Conservation (phyloP, 2,888 invertebrate genomes). For the Laspeyria flexula region DNA sequence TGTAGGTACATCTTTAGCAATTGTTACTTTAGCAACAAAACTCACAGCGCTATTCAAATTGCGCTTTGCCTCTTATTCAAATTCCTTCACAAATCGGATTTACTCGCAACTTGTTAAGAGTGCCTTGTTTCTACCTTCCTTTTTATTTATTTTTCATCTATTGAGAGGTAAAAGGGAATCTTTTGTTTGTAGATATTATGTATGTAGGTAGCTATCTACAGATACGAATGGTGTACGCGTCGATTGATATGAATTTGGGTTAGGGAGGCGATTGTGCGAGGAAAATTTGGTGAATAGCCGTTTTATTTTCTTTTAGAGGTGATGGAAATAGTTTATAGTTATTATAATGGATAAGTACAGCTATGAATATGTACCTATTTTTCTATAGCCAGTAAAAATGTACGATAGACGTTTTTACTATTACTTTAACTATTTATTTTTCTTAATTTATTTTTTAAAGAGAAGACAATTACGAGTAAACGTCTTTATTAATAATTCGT, state of each 20-base stretch:
- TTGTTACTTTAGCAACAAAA: constrained; percentile 48
- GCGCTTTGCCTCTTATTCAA: constrained; percentile 74
- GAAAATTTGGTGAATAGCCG: constrained; percentile 14
- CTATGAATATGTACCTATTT: too few species aligned
- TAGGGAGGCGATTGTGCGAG: constrained; percentile 15
- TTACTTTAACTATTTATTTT: too few species aligned
- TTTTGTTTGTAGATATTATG: constrained; percentile 39
- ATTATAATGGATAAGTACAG: too few species aligned
- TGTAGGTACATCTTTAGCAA: constrained; percentile 23
- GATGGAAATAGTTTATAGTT: too few species aligned
- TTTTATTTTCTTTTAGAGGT: not conserved
- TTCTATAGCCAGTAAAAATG: too few species aligned
- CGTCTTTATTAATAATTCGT: too few species aligned
- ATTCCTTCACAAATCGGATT: constrained; percentile 79
- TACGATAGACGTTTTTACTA: too few species aligned
- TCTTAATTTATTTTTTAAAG: too few species aligned
- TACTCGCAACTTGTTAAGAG: constrained; percentile 77
- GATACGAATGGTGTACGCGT: not conserved
- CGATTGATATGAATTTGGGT: constrained; percentile 29
- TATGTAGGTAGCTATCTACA: constrained; percentile 8
- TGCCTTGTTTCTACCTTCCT: constrained; percentile 66
- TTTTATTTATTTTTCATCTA: constrained; percentile 62
- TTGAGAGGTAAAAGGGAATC: constrained; percentile 39
- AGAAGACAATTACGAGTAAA: too few species aligned
- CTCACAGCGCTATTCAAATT: constrained; percentile 50